phyloP scores from a whole-genome alignment of 2,113 vertebrate species.

The Coptodon rendalli region DNA sequence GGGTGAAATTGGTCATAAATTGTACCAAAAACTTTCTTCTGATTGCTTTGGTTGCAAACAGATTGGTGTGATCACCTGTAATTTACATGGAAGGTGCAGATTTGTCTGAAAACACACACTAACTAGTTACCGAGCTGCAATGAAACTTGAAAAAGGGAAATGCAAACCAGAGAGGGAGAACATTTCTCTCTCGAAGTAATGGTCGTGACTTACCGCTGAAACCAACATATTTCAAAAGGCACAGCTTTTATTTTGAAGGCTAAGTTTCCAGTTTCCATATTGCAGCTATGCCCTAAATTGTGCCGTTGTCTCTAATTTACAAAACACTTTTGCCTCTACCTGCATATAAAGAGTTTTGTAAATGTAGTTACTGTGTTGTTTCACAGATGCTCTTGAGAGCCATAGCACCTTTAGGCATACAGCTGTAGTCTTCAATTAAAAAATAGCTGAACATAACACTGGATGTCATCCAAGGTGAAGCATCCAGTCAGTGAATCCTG shows the following conservation, averaged over 20 bases:
- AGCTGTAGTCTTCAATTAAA: not conserved
- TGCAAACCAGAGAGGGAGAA: not conserved
- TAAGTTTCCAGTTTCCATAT: not conserved
- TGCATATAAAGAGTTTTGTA: not conserved
- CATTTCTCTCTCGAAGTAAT: not conserved
- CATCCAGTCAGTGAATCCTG: not conserved
- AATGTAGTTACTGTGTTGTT: not conserved
- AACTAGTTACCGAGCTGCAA: not conserved
- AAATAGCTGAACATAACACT: not conserved
- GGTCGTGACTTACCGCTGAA: not conserved
- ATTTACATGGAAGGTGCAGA: not conserved
- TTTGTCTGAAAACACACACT: not conserved
- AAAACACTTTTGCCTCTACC: not conserved
- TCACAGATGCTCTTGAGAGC: not conserved
- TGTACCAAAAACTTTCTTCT: not conserved
- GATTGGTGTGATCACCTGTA: not conserved
- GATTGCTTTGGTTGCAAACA: not conserved
- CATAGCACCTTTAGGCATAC: not conserved
- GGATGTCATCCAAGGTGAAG: constrained; percentile 9
- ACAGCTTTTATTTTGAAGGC: not conserved
- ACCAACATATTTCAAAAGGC: not conserved
- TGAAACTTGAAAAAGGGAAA: not conserved
- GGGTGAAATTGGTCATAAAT: not conserved
- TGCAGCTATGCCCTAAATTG: not conserved
- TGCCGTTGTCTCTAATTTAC: not conserved